Conservation (phyloP, 2,797 vertebrate species). For the Squalus acanthias region DNA sequence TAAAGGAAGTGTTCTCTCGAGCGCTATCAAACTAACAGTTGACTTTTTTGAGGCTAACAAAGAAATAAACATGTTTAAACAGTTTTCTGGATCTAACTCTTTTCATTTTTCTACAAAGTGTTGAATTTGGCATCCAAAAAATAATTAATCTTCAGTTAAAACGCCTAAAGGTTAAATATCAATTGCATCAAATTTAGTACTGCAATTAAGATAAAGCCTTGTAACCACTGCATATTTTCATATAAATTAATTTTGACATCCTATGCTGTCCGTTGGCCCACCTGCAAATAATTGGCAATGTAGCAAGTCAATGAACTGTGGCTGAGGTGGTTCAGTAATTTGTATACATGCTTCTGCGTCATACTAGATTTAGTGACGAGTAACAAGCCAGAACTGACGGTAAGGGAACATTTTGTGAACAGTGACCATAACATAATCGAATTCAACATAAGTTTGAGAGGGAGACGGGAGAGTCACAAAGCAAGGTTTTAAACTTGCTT, state of each 20-base stretch:
- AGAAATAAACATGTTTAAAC: neutral
- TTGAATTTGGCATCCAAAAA: neutral
- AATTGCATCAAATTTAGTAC: constrained; percentile 1
- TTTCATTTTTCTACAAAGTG: neutral
- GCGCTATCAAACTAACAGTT: neutral
- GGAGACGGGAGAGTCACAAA: neutral
- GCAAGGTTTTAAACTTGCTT: neutral
- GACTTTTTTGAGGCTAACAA: neutral
- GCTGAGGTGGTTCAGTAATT: neutral
- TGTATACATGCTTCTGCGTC: neutral
- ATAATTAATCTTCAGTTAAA: neutral
- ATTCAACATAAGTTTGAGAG: neutral
- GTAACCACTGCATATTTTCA: neutral
- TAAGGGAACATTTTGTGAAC: neutral
- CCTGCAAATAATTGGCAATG: neutral
- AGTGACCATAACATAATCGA: neutral
- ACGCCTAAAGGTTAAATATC: neutral
- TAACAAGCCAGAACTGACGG: neutral
- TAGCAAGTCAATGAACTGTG: neutral
- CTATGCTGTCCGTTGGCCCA: neutral
- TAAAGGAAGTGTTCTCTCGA: neutral
- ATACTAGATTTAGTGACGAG: neutral
- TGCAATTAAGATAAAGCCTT: neutral
- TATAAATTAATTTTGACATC: neutral
- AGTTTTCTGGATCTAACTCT: neutral